Evolutionary conservation across 2,888 invertebrate species (phyloP).

Genomic region (Stegophylla sp.): DNA sequence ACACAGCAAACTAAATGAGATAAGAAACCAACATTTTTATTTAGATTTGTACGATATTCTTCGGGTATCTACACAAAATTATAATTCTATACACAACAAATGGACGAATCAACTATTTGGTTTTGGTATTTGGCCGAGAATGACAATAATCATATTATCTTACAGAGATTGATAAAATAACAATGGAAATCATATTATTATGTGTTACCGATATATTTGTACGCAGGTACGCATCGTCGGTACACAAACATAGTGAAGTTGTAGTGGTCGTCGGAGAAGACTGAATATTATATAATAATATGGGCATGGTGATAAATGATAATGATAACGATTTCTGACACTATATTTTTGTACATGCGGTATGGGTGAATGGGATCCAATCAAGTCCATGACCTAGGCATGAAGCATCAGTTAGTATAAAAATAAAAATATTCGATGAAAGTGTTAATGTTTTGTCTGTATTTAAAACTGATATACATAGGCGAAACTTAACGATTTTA

Average conservation of each 20-base stretch:
- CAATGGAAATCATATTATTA: slow-evolving; percentile 9
- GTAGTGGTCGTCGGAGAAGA: slow-evolving; percentile 20
- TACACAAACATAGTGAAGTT: background rate
- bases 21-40: too few species aligned
- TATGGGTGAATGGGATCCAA: slow-evolving; percentile 44
- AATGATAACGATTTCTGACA: slow-evolving; percentile 47
- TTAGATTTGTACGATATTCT: too few species aligned
- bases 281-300: slow-evolving; percentile 35
- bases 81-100: background rate
- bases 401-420: background rate
- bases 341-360: background rate
- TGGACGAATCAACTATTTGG: slow-evolving; percentile 20
- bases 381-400: slow-evolving; percentile 31
- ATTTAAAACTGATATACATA: too few species aligned
- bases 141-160: slow-evolving; percentile 40
- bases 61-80: too few species aligned
- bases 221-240: background rate
- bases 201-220: background rate
- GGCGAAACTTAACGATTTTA: too few species aligned
- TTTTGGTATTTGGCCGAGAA: slow-evolving; percentile 10
- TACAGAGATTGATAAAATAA: background rate
- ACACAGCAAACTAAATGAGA: background rate
- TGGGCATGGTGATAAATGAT: slow-evolving; percentile 30
- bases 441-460: background rate
- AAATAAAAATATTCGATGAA: background rate